phyloP scores from a whole-genome alignment of 2,113 vertebrate genomes.

The Pseudorhombus dupliciocellatus region DNA sequence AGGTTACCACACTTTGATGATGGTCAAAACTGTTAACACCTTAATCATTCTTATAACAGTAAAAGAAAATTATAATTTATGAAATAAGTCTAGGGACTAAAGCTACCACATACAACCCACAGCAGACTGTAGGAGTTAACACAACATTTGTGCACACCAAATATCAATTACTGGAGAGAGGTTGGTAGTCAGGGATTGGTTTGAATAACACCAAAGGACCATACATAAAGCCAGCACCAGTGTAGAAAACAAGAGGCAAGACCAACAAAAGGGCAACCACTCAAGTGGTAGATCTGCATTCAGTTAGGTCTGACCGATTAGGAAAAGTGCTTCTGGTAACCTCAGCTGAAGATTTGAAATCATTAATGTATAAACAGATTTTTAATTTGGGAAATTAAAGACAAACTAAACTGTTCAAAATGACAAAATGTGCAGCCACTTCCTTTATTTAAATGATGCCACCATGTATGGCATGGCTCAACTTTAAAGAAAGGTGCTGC shows the following conservation, averaged over 20 bases:
- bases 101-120: constrained; percentile 56
- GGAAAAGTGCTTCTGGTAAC: no score
- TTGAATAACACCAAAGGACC: constrained; percentile 56
- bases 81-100: constrained; percentile 11
- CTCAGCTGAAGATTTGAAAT: no score
- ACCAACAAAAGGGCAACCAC: constrained; percentile 69
- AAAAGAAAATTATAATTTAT: background rate
- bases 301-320: constrained; percentile 51
- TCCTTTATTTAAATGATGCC: no score
- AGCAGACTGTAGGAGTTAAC: constrained; percentile 45
- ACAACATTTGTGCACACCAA: constrained; percentile 47
- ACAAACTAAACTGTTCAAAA: no score
- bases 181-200: constrained; percentile 47
- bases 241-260: constrained; percentile 69
- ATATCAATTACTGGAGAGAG: constrained; percentile 51
- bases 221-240: constrained; percentile 62
- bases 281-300: constrained; percentile 74
- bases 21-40: background rate
- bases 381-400: no score
- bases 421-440: no score
- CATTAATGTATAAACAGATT: no score
- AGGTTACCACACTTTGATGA: constrained; percentile 23
- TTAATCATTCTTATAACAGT: background rate
- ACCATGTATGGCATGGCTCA: no score
- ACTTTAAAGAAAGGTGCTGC: background rate